These are phyloP conservation scores for Basileuterus tristriatus DNA, from an alignment of 2,797 vertebrate genomes.

Conservation along the genomic window DNA sequence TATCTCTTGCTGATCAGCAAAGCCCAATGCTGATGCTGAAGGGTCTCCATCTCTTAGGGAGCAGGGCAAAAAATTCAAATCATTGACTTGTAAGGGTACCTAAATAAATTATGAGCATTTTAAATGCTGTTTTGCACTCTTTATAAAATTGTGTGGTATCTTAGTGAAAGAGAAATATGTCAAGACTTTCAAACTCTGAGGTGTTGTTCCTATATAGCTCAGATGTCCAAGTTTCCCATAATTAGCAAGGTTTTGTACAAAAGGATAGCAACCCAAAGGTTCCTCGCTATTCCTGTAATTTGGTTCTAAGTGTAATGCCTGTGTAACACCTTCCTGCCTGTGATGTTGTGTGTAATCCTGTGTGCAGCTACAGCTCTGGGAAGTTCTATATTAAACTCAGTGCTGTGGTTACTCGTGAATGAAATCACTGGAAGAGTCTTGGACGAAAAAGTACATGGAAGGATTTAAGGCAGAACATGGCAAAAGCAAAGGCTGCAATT, in stretches of 20 bases:
- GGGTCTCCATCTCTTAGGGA: background rate
- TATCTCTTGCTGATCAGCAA: background rate
- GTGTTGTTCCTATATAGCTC: background rate
- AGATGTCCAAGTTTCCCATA: background rate
- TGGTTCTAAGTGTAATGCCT: background rate
- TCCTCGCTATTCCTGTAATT: background rate
- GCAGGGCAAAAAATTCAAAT: background rate
- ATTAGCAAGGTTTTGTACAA: background rate
- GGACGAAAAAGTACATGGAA: constrained; percentile 56
- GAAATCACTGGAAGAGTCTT: constrained; percentile 67
- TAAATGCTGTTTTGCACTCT: background rate
- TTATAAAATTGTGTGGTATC: background rate
- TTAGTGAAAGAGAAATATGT: background rate
- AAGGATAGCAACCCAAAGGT: background rate
- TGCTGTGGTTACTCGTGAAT: constrained; percentile 63
- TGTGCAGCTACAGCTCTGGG: constrained; percentile 28
- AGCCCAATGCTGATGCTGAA: background rate
- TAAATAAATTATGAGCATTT: background rate
- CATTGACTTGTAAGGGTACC: background rate
- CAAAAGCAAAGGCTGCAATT: constrained; percentile 85
- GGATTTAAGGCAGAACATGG: constrained; percentile 73
- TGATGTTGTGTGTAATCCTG: constrained; percentile 4
- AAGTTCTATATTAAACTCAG: constrained; percentile 61
- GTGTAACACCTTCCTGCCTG: background rate
- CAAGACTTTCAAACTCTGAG: background rate